These are phyloP conservation scores for Tipula lateralis DNA, from an alignment of 2,888 invertebrate species.

Conservation along the genomic window DNA sequence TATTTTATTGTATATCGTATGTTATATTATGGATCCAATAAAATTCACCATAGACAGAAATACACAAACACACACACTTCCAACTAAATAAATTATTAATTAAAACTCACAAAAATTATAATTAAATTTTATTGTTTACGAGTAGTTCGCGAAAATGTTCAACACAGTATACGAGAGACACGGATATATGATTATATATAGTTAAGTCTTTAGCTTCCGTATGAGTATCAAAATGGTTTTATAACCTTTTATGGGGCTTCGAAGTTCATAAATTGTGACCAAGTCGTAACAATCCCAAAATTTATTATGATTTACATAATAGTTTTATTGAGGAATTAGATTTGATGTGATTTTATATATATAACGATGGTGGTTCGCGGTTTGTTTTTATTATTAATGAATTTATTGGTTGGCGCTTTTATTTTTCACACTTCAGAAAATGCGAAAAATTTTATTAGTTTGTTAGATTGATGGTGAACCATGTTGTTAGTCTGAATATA, in stretches of 20 bases:
- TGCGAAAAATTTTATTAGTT: neutral
- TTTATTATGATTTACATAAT: neutral
- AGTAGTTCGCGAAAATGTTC: neutral
- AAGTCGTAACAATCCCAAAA: neutral
- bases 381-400: neutral
- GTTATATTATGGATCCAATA: neutral
- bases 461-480: too few species aligned
- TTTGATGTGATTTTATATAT: neutral
- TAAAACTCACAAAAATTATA: neutral
- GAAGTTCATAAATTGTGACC: neutral
- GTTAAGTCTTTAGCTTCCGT: neutral
- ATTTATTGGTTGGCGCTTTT: neutral
- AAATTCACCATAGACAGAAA: too few species aligned
- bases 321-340: neutral
- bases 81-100: neutral
- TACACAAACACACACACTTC: neutral
- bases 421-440: neutral
- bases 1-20: neutral
- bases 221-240: neutral
- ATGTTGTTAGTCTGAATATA: too few species aligned
- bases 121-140: neutral
- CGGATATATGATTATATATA: neutral
- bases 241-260: neutral
- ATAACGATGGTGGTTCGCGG: neutral
- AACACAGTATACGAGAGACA: too few species aligned